Percentiles rank a stretch among this genome's conserved stretches.
These are phyloP conservation scores for Ochlodes sylvanus DNA, from an alignment of 2,888 invertebrate species.

Conservation along the genomic window DNA sequence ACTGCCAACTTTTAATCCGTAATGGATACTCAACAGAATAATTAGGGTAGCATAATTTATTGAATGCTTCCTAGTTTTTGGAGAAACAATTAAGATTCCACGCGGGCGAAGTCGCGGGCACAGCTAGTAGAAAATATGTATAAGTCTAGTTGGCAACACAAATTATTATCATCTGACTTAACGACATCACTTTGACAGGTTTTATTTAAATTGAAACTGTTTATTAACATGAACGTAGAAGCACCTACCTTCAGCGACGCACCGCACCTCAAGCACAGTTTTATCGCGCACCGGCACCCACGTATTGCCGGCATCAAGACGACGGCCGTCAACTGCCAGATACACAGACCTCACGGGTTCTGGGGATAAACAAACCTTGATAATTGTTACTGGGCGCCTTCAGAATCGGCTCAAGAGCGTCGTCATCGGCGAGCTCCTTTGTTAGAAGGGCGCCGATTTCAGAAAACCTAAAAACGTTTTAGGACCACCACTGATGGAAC, in stretches of 20 bases:
- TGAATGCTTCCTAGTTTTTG: not conserved
- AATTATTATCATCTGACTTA: too few species aligned
- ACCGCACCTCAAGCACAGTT: conserved; percentile 91
- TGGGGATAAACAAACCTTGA: conserved; percentile 60
- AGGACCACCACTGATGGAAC: too few species aligned
- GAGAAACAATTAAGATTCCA: not conserved
- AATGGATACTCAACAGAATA: conserved; percentile 13
- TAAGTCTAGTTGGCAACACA: too few species aligned
- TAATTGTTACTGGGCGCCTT: not conserved
- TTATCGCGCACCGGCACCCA: conserved; percentile 95
- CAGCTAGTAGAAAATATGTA: too few species aligned
- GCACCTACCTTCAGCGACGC: conserved; percentile 93
- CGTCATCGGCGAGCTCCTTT: too few species aligned
- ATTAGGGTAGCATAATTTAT: conserved; percentile 17
- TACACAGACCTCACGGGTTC: conserved; percentile 94
- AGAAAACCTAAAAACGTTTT: too few species aligned
- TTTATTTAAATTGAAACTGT: too few species aligned
- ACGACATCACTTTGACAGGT: too few species aligned
- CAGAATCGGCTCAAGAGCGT: too few species aligned
- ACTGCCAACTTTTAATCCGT: conserved; percentile 20
- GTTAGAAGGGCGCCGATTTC: too few species aligned
- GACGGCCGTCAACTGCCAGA: conserved; percentile 93
- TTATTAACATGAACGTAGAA: not conserved
- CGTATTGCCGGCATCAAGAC: conserved; percentile 93
- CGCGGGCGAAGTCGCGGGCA: too few species aligned